These are phyloP conservation scores for Acleris emargana DNA, from an alignment of 2,888 invertebrate genomes.

Conservation along the genomic window DNA sequence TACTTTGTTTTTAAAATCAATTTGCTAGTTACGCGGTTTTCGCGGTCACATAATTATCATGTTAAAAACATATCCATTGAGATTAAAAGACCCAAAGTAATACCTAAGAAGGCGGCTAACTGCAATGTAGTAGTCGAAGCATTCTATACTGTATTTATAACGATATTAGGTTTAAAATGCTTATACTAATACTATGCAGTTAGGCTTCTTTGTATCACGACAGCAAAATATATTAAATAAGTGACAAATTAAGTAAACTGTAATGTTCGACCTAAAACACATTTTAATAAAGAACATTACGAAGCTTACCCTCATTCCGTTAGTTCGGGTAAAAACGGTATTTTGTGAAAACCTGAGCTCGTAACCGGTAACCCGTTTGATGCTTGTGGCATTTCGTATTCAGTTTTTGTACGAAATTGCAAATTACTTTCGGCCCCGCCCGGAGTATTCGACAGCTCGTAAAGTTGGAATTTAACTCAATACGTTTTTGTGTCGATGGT, in stretches of 20 bases:
- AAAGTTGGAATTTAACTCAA: constrained; percentile 15
- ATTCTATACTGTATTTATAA: too few relatives aligned
- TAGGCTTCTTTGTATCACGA: too few relatives aligned
- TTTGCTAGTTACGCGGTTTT: too few relatives aligned
- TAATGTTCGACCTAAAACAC: constrained; percentile 11
- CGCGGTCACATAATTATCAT: too few relatives aligned
- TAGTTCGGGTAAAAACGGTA: constrained; percentile 31
- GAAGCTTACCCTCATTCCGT: constrained; percentile 5
- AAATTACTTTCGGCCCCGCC: constrained; percentile 22
- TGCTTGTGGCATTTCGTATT: constrained; percentile 19
- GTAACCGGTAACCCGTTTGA: constrained; percentile 22
- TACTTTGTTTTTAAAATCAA: too few relatives aligned
- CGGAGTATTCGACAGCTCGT: constrained; percentile 17
- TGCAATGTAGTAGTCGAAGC: too few relatives aligned
- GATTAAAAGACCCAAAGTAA: too few relatives aligned
- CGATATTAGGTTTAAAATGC: too few relatives aligned
- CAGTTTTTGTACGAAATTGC: constrained; percentile 33
- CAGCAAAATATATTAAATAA: background rate
- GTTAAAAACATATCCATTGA: too few relatives aligned
- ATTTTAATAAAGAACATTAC: constrained; percentile 2
- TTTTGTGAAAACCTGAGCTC: constrained; percentile 29
- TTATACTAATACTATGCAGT: too few relatives aligned
- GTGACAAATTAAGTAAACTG: background rate
- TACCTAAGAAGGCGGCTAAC: too few relatives aligned
- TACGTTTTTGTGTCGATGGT: background rate